These are phyloP conservation scores for Paramormyrops hopkinsi DNA, from an alignment of 2,797 vertebrate species.

Conservation along the genomic window DNA sequence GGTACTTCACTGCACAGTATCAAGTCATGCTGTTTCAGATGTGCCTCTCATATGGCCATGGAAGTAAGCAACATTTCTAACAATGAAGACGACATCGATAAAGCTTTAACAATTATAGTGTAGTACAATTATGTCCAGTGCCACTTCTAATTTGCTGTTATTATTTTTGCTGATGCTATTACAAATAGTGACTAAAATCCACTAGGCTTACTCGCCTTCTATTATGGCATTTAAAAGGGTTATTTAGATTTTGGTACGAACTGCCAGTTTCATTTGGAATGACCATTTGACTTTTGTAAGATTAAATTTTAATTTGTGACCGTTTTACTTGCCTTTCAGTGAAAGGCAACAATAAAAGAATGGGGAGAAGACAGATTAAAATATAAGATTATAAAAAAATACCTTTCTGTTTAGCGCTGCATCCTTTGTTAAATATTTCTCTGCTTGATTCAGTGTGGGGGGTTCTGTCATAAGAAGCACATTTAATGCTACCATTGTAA, in stretches of 20 bases:
- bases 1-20: too few relatives aligned
- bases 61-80: background rate
- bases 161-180: background rate
- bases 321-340: background rate
- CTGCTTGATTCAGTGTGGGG: slow-evolving; percentile 34
- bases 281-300: slow-evolving; percentile 11
- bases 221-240: slow-evolving; percentile 23
- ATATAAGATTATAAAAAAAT: background rate
- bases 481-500: slow-evolving; percentile 28
- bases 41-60: background rate
- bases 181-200: background rate
- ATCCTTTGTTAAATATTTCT: slow-evolving; percentile 23
- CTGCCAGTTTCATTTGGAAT: background rate
- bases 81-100: background rate
- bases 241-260: background rate
- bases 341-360: slow-evolving; percentile 29
- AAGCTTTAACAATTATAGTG: background rate
- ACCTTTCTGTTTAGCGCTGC: background rate
- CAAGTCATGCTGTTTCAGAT: background rate
- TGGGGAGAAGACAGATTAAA: slow-evolving; percentile 26
- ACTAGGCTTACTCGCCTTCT: background rate
- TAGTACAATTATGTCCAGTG: background rate
- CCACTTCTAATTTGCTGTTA: background rate
- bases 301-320: background rate
- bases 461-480: slow-evolving; percentile 27